Percentiles rank a stretch among this genome's conserved stretches.
These are phyloP conservation scores for Schizothorax lantsangensis DNA, from an alignment of 2,797 vertebrate genomes.

Conservation along the genomic window DNA sequence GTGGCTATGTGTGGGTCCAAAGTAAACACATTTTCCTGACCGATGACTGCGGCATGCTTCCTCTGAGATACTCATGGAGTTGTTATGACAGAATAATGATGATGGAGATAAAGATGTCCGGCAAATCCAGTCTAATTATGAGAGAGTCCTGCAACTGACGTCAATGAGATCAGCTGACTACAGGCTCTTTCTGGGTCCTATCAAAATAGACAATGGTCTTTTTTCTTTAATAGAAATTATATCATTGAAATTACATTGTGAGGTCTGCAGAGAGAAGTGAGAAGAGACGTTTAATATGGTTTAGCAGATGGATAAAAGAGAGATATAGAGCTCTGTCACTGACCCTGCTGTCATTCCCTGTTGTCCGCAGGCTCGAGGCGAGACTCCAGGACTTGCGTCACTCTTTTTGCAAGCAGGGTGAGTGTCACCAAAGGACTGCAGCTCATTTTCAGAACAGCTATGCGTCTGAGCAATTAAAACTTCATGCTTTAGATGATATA, in stretches of 20 bases:
- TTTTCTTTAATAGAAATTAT: conserved; percentile 23
- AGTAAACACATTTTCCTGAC: conserved; percentile 45
- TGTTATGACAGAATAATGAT: conserved; percentile 48
- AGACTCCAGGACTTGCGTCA: conserved; percentile 58
- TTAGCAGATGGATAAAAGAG: conserved; percentile 20
- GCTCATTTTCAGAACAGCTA: background rate
- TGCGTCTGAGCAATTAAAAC: background rate
- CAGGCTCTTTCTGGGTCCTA: background rate
- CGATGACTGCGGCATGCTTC: background rate
- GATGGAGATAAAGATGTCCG: conserved; percentile 60
- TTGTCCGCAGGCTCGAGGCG: conserved; percentile 50
- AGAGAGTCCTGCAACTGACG: conserved; percentile 57
- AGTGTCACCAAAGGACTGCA: conserved; percentile 37
- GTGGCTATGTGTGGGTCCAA: conserved; percentile 62
- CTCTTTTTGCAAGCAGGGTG: conserved; percentile 62
- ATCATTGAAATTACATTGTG: conserved; percentile 26
- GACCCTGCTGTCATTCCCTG: conserved; percentile 44
- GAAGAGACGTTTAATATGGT: conserved; percentile 27
- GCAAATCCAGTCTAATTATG: conserved; percentile 63
- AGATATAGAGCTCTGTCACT: conserved; percentile 32
- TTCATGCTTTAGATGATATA: background rate
- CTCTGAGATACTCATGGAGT: conserved; percentile 63
- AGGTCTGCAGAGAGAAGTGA: background rate
- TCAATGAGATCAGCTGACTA: conserved; percentile 51
- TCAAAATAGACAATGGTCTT: conserved; percentile 34